Percentiles rank a stretch among this genome's conserved stretches.
Evolutionary conservation across 2,797 vertebrate species (phyloP).

Genomic region (Ctenopoma multispine): DNA sequence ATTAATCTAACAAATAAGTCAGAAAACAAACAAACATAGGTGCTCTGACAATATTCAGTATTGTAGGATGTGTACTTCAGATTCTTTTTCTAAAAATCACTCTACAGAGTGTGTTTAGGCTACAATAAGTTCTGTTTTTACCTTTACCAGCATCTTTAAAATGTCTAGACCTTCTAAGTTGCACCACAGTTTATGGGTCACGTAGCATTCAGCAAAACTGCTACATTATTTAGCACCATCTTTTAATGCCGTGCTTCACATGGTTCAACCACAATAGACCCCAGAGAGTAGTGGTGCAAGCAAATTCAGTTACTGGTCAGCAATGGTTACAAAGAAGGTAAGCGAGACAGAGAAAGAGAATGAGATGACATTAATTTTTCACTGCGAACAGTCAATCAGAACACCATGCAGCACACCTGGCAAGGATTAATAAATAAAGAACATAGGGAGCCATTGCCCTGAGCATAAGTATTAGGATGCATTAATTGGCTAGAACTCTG

Average conservation of each 20-base stretch:
- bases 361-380: constrained; percentile 70
- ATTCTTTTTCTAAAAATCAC: constrained; percentile 13
- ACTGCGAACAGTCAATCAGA: constrained; percentile 70
- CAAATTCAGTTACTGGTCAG: constrained; percentile 61
- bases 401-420: constrained; percentile 53
- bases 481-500: constrained; percentile 78
- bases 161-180: constrained; percentile 48
- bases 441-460: constrained; percentile 66
- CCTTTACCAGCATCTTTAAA: constrained; percentile 30
- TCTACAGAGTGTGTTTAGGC: constrained; percentile 8
- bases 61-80: constrained; percentile 2
- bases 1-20: constrained; percentile 63
- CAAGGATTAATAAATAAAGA: constrained; percentile 77
- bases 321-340: constrained; percentile 46
- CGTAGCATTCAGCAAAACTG: constrained; percentile 38
- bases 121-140: constrained; percentile 9
- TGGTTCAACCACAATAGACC: constrained; percentile 46
- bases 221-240: constrained; percentile 57
- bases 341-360: constrained; percentile 50
- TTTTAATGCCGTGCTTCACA: constrained; percentile 61
- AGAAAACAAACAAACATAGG: constrained; percentile 59
- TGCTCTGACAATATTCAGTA: constrained; percentile 18
- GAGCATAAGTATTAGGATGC: constrained; percentile 66
- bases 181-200: constrained; percentile 23
- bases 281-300: constrained; percentile 46